Base-by-base conservation (phyloP, 2,113 vertebrate species). In the Colistium nudipinnis region DNA sequence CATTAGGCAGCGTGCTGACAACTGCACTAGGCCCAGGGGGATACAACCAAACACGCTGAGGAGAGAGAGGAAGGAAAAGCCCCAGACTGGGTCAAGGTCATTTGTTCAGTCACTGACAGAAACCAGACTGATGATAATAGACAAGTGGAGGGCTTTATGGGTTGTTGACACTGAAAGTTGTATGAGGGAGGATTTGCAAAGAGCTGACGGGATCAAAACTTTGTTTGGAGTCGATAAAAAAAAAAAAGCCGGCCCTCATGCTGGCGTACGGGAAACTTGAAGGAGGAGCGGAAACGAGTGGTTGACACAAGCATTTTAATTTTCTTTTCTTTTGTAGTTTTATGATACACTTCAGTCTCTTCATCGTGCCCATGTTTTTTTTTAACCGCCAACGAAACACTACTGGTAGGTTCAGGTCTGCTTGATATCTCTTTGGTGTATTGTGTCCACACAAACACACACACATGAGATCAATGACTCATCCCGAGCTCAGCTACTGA, bases 1-100 rank as follows among this genome's bases (percentile, higher is more conserved):
- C 81, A 87, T 91, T 88, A 81, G 80, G 76, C 74, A 59, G 49
- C n/a, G 73, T 62, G 80, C 78, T 87, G 89, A 92, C 87, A 91
- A 89, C 68, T 76, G 85, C 78, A 76, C 62, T 43, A 57, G 71
- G 56, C 83, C 72, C 72, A 16, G 62, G 76, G 81, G 78, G 88
- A 76, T 66, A 74, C 47, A 84, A 72, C 80, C 62, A 76, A 82
- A 84, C 70, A 88, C 81, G 65, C 77, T 1, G 20, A 77, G 65
- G 45, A 75, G 24, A 51, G 49, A 51, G 24, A 61, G 69, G 69
- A 67, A 76, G 49, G 51, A 61, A 56, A 70, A 55, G 54, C 55
- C 51, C 51, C 59, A 62, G 62, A 45, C 56, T 61, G 54, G 61
- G 73, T 84, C 78, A 83, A 67, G 79, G 84, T 84, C 75, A 72